These are phyloP conservation scores for Alcedo quadribrachys DNA, from an alignment of 2,797 vertebrate genomes.

Conservation along the genomic window DNA sequence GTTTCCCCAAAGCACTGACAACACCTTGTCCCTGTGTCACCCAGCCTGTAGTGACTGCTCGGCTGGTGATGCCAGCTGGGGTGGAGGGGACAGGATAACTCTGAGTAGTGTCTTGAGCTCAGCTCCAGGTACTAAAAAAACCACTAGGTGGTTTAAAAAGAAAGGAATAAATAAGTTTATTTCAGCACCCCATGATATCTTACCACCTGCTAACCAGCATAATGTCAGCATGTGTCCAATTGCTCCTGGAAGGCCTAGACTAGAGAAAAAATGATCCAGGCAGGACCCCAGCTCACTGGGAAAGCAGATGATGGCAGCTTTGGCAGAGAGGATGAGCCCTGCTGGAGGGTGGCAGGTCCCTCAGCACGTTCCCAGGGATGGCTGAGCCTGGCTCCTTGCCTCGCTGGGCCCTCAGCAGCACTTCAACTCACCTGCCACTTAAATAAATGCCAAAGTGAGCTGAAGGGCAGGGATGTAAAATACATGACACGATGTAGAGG, in stretches of 20 bases:
- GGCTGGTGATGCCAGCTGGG: not conserved
- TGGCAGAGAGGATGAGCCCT: accelerated
- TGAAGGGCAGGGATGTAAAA: slow-evolving; percentile 34
- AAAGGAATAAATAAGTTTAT: not conserved
- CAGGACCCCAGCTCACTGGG: not conserved
- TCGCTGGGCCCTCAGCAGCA: not conserved
- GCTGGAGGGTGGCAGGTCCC: not conserved
- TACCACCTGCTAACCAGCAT: not conserved
- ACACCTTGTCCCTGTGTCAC: not conserved
- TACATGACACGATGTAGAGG: not conserved
- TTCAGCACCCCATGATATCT: not conserved
- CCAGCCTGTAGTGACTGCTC: not conserved
- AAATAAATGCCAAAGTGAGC: not conserved
- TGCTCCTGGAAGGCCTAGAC: not conserved
- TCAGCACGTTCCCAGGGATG: not conserved
- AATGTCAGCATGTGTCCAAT: accelerated
- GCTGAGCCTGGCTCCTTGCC: not conserved
- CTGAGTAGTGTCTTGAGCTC: not conserved
- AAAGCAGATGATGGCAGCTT: not conserved
- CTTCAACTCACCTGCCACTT: not conserved
- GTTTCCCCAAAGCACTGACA: not conserved
- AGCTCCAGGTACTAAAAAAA: not conserved
- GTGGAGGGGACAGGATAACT: accelerated
- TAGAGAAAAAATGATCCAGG: accelerated
- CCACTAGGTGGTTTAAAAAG: not conserved